phyloP scores from a whole-genome alignment of 2,797 vertebrate genomes.

The Australoheros facetus region DNA sequence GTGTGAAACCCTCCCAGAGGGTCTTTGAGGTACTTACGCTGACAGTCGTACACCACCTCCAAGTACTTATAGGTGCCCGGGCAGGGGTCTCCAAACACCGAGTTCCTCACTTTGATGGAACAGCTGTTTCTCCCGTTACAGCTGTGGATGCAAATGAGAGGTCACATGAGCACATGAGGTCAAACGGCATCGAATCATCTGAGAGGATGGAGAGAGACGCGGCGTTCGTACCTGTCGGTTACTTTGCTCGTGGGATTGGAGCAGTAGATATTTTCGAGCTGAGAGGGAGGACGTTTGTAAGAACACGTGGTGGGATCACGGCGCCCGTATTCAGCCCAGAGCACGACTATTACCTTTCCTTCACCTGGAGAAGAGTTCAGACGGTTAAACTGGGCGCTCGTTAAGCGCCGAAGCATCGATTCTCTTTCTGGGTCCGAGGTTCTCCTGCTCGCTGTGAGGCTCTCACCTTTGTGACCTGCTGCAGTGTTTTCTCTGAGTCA shows the following conservation, averaged over 20 bases:
- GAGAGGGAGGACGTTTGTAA: background rate
- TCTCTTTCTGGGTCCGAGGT: background rate
- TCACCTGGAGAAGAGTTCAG: conserved; percentile 2
- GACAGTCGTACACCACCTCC: conserved; percentile 36
- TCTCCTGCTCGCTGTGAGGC: too few relatives aligned
- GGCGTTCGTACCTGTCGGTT: background rate
- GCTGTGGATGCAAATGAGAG: conserved; percentile 16
- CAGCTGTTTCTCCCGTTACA: conserved; percentile 42
- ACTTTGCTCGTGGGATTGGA: background rate
- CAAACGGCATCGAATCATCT: too few relatives aligned
- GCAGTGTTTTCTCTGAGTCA: too few relatives aligned
- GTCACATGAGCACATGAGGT: background rate
- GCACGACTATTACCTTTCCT: conserved; percentile 1
- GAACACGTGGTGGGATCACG: conserved; percentile 31
- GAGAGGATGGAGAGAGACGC: background rate
- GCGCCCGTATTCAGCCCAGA: conserved; percentile 41
- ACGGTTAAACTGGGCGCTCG: background rate
- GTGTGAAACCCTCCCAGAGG: too few relatives aligned
- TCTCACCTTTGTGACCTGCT: too few relatives aligned
- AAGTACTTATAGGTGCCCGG: conserved; percentile 38
- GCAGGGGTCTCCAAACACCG: conserved; percentile 29
- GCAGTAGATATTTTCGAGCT: conserved; percentile 10
- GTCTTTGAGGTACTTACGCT: conserved; percentile 13
- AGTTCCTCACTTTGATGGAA: background rate
- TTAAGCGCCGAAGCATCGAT: background rate